Base-by-base conservation (phyloP, 2,797 vertebrate genomes). In the Brotula barbata region DNA sequence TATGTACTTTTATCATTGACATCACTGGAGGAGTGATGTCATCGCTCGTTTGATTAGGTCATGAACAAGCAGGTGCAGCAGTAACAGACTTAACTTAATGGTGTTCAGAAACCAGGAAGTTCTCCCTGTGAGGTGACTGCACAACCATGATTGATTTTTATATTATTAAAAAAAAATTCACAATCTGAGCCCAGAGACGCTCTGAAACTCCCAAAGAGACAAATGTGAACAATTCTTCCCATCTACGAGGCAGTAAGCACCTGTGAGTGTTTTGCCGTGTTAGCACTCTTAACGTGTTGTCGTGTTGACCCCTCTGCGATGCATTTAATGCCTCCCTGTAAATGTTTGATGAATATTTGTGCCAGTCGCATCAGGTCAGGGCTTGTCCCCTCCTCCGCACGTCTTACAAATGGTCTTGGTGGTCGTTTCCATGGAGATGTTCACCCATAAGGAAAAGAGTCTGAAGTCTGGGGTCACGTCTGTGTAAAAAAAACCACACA, bases 381-480 rank as follows among this genome's bases (percentile, higher is more conserved):
- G 40, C 45, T 61, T 53, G 66, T 64, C 68, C 63, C 55, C 68
- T 65, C 69, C 45, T 62, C 40, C 71, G 37, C 41, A 60, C 81
- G 78, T 74, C 46, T 46, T 57, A 49, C 39, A 47, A n/a, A n/a
- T n/a, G n/a, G 68, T 63, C 61, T 69, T 57, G 48, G 69, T 68
- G 78, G 71, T 80, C 58, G 84, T 85, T 86, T 56, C 86, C 86
- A 86, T 71, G 69, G 76, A 78, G 76, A 89, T 64, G 12, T 58
- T 71, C 23, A 59, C 34, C 53, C 57, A 57, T 72, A 49, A 74
- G 63, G 58, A 59, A 44, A 68, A 68, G 46, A 81, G 84, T 85
- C 77, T 86, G 76, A 89, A 87, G 75, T 85, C 68, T 77, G 70
- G 62, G 39, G 25, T 75, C 49, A n/a, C 33, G 7, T 52, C 43